Percentiles rank a stretch among this genome's conserved stretches.
phyloP scores from a whole-genome alignment of 1,140 invertebrate genomes.

The Bombus haemorrhoidalis region DNA sequence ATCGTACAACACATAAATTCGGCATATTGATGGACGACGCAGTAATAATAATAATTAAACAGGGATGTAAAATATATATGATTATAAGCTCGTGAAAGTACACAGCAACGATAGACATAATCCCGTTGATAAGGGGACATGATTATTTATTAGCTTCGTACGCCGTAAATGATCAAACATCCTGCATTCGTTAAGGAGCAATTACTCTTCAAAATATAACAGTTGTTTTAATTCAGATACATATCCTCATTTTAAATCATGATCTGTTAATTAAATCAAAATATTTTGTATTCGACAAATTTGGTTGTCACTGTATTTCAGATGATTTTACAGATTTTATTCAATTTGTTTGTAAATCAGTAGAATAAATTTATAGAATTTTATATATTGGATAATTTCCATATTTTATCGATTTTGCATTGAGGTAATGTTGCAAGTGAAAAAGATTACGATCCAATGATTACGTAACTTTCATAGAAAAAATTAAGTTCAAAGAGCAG shows the following conservation, averaged over 20 bases:
- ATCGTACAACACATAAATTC: neutral
- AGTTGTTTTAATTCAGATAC: constrained; percentile 13
- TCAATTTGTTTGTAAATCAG: neutral
- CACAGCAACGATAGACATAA: constrained; percentile 30
- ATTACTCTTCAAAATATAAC: constrained; percentile 7
- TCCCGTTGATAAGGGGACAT: constrained; percentile 11
- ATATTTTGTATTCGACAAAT: neutral
- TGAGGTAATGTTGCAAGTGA: neutral
- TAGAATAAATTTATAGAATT: neutral
- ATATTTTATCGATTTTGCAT: neutral
- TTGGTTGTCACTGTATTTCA: neutral
- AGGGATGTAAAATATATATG: neutral
- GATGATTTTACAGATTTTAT: neutral
- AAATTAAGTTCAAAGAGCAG: neutral
- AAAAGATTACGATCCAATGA: neutral
- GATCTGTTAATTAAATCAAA: neutral
- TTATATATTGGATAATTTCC: neutral
- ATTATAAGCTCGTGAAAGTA: constrained; percentile 33
- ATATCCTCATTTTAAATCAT: neutral
- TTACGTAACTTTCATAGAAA: neutral
- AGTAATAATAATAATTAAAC: constrained; percentile 35
- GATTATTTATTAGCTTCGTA: constrained; percentile 45
- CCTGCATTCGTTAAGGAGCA: constrained; percentile 35
- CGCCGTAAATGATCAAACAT: constrained; percentile 40
- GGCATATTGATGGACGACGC: neutral